Evolutionary conservation across 2,797 vertebrate genomes (phyloP).

Genomic region (Phrynocephalus vlangalii): DNA sequence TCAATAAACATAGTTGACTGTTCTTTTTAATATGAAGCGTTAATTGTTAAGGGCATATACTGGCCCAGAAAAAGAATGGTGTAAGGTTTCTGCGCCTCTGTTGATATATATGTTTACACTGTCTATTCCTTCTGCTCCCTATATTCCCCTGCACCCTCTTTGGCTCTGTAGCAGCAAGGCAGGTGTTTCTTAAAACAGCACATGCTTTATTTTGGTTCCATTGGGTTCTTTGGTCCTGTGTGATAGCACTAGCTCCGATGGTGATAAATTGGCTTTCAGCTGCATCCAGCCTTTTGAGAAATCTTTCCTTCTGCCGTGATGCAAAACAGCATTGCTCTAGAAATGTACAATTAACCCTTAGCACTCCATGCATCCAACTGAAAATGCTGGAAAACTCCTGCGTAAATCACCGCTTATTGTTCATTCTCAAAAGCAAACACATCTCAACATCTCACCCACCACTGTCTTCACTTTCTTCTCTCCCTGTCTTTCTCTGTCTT

Average conservation of each 20-base stretch:
- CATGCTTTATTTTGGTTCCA: background rate
- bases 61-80: background rate
- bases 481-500: background rate
- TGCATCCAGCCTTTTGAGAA: conserved; percentile 14
- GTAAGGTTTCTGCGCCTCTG: background rate
- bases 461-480: background rate
- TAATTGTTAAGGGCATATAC: background rate
- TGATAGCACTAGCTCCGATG: background rate
- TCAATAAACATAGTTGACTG: background rate
- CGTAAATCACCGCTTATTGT: background rate
- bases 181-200: conserved; percentile 3
- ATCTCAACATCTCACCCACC: background rate
- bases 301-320: background rate
- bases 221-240: background rate
- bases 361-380: background rate
- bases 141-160: background rate
- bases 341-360: conserved; percentile 1
- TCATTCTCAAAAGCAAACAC: background rate
- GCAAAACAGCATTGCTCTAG: background rate
- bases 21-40: background rate
- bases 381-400: background rate
- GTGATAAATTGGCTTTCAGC: conserved; percentile 7
- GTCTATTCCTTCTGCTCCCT: background rate
- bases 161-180: background rate
- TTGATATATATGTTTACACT: background rate